Percentiles rank a stretch among this genome's conserved stretches.
These are phyloP conservation scores for Ochropleura plecta DNA, from an alignment of 2,888 invertebrate genomes.

Conservation along the genomic window DNA sequence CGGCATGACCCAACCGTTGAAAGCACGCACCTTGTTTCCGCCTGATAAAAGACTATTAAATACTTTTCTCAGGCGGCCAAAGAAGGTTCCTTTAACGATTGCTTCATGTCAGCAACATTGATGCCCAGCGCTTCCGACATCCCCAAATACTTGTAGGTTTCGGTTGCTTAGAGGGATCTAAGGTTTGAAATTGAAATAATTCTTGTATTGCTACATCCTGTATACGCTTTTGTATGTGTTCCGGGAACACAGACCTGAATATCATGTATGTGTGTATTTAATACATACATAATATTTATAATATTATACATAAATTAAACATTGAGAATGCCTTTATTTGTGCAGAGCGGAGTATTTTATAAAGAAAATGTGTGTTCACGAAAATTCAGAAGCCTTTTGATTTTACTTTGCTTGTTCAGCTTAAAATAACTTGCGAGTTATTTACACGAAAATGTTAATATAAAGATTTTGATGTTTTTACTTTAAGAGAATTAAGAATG, in stretches of 20 bases:
- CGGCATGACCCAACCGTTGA: no score
- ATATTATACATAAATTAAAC: neutral
- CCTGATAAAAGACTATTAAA: no score
- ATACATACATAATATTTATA: neutral
- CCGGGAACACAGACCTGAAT: neutral
- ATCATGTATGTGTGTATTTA: neutral
- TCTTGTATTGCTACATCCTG: no score
- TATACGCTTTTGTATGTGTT: neutral
- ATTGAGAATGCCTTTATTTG: neutral
- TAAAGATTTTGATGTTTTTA: neutral
- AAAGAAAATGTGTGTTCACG: neutral
- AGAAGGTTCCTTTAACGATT: no score
- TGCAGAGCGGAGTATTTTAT: neutral
- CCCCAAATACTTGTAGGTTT: no score
- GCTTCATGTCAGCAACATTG: no score
- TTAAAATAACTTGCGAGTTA: neutral
- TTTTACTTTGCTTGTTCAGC: constrained; percentile 3
- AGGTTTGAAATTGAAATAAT: no score
- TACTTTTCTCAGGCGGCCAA: no score
- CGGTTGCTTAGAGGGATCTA: no score
- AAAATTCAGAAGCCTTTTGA: neutral
- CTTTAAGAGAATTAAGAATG: neutral
- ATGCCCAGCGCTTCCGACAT: no score
- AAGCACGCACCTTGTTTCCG: no score
- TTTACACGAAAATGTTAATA: neutral